Base-by-base conservation (phyloP, 2,888 invertebrate species). In the Ornithoptera alexandrae region DNA sequence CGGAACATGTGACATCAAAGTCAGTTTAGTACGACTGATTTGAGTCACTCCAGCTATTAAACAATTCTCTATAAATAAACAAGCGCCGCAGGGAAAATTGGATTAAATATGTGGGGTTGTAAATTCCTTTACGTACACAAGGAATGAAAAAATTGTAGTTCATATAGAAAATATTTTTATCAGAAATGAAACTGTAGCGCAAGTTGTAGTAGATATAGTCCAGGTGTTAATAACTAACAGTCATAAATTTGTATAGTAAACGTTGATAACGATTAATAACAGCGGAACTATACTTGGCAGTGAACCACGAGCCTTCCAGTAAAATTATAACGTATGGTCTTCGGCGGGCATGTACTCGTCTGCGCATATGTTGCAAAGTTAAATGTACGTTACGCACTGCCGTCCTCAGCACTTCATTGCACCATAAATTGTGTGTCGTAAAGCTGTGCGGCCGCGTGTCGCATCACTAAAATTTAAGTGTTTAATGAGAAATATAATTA, bases 41-140 rank as follows among this genome's bases (percentile, higher is more conserved):
- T 85, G 89, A 85, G 85, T 85, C 77, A 89, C 90, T 86, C 86
- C 84, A 87, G 84, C 86, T 82, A 89, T 89, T 89, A 89, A 87
- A 85, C 84, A 83, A 78, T 77, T 80, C 81, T 79, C 77, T 81
- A 83, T 88, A 89, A 87, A 89, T 89, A 89, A 89, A 90, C 88
- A 88, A 88, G 79, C 75, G 77, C 75, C 82, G 79, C 78, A 81
- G 81, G 80, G 72, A 71, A 78, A 74, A 61, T 17, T 53, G 65
- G 79, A 78, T 81, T 80, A 87, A 90, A 86, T 84, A 88, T 79
- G 80, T 78, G 82, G 90, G 89, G 88, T 83, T 82, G 86, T 78
- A 74, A 76, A 69, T 70, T 75, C 72, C 74, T 61, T 22, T 39
- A 20, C 65, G 39, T 36, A 60, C 58, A 39, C 46, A 62, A 42